These are phyloP conservation scores for Cygnus atratus DNA, from an alignment of 2,113 vertebrate species.

Conservation along the genomic window DNA sequence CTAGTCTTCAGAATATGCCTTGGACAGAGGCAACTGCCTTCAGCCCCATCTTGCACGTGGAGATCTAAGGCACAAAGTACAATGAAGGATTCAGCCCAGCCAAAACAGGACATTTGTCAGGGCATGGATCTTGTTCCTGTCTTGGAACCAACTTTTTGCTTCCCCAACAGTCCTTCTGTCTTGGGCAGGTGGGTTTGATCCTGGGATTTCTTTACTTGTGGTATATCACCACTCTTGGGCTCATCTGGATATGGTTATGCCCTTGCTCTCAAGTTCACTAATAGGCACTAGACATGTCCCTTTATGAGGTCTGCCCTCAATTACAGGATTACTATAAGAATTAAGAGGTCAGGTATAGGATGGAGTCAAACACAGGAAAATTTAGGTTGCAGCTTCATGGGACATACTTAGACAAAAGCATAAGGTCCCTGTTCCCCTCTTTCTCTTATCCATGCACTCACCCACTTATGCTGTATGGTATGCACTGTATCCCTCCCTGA, in stretches of 20 bases:
- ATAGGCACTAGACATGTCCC: background rate
- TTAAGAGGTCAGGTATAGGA: background rate
- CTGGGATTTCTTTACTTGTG: background rate
- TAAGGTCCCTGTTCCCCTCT: background rate
- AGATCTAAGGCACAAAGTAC: background rate
- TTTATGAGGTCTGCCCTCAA: background rate
- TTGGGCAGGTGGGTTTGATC: background rate
- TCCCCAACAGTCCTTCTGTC: background rate
- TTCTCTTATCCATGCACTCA: background rate
- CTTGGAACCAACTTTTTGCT: background rate
- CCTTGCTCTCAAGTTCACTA: background rate
- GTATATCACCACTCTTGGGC: background rate
- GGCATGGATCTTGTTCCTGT: background rate
- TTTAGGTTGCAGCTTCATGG: background rate
- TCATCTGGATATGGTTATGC: background rate
- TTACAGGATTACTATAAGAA: background rate
- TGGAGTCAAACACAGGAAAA: background rate
- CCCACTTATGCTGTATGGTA: background rate
- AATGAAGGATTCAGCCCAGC: background rate
- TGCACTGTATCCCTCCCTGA: background rate
- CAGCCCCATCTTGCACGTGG: accelerated
- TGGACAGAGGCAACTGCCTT: background rate
- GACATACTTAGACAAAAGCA: background rate
- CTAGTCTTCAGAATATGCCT: background rate
- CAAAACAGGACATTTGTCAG: background rate